Conservation (phyloP, 2,113 vertebrate genomes). For the Podocnemis expansa region DNA sequence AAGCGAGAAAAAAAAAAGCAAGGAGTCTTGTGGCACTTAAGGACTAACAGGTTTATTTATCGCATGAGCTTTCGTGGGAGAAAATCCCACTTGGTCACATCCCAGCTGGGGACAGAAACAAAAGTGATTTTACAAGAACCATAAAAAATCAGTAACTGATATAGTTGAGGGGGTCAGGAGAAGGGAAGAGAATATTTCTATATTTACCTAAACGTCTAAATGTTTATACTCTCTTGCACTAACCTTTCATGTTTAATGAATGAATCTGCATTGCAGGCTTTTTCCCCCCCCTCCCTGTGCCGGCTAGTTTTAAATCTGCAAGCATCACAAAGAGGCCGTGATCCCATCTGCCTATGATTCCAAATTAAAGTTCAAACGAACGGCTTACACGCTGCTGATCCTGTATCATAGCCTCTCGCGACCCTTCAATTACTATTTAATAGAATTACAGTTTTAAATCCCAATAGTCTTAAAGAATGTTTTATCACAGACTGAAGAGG, state of each 20-base stretch:
- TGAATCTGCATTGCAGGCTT: slow-evolving; percentile 81
- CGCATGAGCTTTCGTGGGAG: too few relatives aligned
- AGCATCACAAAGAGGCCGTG: slow-evolving; percentile 77
- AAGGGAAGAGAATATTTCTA: not conserved
- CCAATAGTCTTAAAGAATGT: slow-evolving; percentile 82
- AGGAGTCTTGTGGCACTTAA: too few relatives aligned
- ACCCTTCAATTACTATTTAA: slow-evolving; percentile 86
- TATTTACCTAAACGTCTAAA: slow-evolving; percentile 54
- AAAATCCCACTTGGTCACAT: too few relatives aligned
- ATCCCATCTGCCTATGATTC: slow-evolving; percentile 84
- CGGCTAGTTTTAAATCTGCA: slow-evolving; percentile 81
- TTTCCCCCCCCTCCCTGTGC: slow-evolving; percentile 60
- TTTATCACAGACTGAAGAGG: slow-evolving; percentile 75
- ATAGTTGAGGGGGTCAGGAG: not conserved
- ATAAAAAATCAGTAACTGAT: slow-evolving; percentile 50
- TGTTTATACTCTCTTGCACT: slow-evolving; percentile 43
- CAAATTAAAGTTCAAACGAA: slow-evolving; percentile 84
- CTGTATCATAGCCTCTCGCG: slow-evolving; percentile 83
- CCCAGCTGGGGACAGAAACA: not conserved
- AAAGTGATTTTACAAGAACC: slow-evolving; percentile 43
- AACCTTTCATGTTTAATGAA: slow-evolving; percentile 78
- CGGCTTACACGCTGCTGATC: slow-evolving; percentile 81
- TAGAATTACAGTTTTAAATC: slow-evolving; percentile 87
- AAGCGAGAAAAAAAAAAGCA: too few relatives aligned
- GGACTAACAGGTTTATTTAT: too few relatives aligned